Evolutionary conservation across 2,113 vertebrate genomes (phyloP).

Genomic region (Grus americana): DNA sequence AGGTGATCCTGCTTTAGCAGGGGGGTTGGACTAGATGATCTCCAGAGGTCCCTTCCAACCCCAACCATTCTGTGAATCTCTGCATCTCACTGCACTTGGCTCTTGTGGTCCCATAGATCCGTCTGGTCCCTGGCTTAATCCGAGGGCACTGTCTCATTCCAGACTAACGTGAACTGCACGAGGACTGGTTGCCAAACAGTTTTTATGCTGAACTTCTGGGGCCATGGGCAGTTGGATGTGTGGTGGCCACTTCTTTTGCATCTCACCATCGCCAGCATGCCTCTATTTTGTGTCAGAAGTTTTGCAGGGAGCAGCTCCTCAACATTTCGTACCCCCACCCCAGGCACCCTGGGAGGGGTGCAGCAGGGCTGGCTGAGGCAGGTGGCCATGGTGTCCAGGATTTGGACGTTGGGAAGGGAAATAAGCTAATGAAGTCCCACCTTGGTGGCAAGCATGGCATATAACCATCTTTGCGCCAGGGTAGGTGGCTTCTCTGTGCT

Average conservation of each 20-base stretch:
- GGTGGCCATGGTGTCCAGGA: accelerated
- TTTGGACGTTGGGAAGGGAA: accelerated
- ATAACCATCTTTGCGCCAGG: not conserved
- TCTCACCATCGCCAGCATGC: accelerated
- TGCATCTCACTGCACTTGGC: not conserved
- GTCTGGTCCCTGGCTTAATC: not conserved
- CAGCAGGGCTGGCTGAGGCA: accelerated
- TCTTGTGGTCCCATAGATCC: not conserved
- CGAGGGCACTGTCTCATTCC: accelerated
- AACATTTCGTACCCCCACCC: accelerated
- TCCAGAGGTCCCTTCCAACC: too few relatives aligned
- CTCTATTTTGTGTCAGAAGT: not conserved
- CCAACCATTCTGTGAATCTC: too few relatives aligned
- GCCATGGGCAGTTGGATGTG: accelerated
- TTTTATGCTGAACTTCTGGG: not conserved
- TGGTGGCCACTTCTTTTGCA: not conserved
- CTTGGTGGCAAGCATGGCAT: not conserved
- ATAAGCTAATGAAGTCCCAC: not conserved
- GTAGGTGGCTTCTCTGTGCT: not conserved
- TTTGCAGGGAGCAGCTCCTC: not conserved
- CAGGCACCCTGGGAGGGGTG: accelerated
- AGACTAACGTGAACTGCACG: not conserved
- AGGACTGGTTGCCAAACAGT: not conserved
- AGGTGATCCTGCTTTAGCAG: too few relatives aligned
- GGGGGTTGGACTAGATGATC: too few relatives aligned